Conservation (phyloP, 2,113 vertebrate species). For the Atractosteus spatula region DNA sequence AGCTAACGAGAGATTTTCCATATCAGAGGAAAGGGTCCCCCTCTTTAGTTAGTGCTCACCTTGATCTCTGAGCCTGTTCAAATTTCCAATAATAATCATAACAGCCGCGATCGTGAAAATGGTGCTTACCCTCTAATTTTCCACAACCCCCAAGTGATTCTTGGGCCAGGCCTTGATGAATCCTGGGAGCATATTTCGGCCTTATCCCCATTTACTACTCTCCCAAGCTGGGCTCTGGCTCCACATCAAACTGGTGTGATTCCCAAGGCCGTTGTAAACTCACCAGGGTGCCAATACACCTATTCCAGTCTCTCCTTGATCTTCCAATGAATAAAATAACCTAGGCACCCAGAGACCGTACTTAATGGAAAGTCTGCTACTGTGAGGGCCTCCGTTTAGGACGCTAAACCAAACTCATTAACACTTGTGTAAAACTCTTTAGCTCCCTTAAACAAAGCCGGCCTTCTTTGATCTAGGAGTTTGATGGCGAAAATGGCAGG, state of each 20-base stretch:
- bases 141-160: slow-evolving; percentile 22
- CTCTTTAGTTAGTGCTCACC: too few species aligned
- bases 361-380: slow-evolving; percentile 25
- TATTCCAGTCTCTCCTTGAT: slow-evolving; percentile 38
- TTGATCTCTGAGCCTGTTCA: too few species aligned
- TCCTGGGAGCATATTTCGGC: slow-evolving; percentile 6
- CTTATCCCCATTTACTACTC: slow-evolving; percentile 27
- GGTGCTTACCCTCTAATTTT: slow-evolving; percentile 11
- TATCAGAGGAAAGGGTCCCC: too few species aligned
- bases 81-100: not conserved
- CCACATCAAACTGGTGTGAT: slow-evolving; percentile 34
- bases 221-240: slow-evolving; percentile 34
- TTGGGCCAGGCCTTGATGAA: slow-evolving; percentile 4
- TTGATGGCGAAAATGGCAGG: not conserved
- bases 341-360: slow-evolving; percentile 15
- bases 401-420: slow-evolving; percentile 35
- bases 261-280: slow-evolving; percentile 40
- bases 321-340: slow-evolving; percentile 28
- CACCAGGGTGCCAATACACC: slow-evolving; percentile 33
- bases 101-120: not conserved
- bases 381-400: slow-evolving; percentile 23
- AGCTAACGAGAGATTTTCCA: too few species aligned
- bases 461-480: slow-evolving; percentile 31
- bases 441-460: slow-evolving; percentile 19
- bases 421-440: slow-evolving; percentile 13